Evolutionary conservation across 2,113 vertebrate species (phyloP), one percentile per base, ranked within the genome.

Genomic region (Semnornis frantzii): DNA sequence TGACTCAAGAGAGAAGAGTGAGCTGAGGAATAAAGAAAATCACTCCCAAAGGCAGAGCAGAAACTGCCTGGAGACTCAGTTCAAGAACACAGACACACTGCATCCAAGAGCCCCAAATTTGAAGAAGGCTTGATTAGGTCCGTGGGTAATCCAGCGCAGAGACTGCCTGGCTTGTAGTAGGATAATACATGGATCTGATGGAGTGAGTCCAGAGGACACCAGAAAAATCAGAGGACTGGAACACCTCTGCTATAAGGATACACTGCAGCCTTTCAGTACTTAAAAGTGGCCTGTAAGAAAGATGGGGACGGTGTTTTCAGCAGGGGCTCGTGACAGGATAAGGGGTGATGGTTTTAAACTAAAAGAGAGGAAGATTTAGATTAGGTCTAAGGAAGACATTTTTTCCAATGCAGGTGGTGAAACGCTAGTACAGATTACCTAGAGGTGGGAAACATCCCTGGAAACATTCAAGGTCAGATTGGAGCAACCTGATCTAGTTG

Each of bases 101-200:
- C 25, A 68, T 73, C 52, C 21, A 42, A 57, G 34, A 54, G 60
- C n/a, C 2, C 0, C 16, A 25, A 19, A 2, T 2, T 44, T 6
- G 55, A 70, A 62, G 25, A 89, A 27, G 46, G 21, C 27, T 52
- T 68, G 27, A 4, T 68, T 63, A 75, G 13, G 24, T 79, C 27
- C 48, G 10, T 17, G 9, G 18, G 24, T 46, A 34, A 71, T 20
- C 14, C 4, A 1, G 0, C 11, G 27, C 37, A 60, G 27, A 24
- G 50, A 52, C 50, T 52, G 13, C 24, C 39, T 57, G 31, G 57
- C 14, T 64, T 44, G 12, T 39, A 46, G 8, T 3, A 28, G 54
- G 33, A 4, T 12, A 30, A 30, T 28, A 66, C 8, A 44, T 13
- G 39, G 64, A 44, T 42, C 39, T 66, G 39, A 42, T 42, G 39